A percentile compares a stretch with the other conserved stretches of the same genome.
Evolutionary conservation across 2,797 vertebrate genomes (phyloP).

Genomic region (Parambassis ranga): DNA sequence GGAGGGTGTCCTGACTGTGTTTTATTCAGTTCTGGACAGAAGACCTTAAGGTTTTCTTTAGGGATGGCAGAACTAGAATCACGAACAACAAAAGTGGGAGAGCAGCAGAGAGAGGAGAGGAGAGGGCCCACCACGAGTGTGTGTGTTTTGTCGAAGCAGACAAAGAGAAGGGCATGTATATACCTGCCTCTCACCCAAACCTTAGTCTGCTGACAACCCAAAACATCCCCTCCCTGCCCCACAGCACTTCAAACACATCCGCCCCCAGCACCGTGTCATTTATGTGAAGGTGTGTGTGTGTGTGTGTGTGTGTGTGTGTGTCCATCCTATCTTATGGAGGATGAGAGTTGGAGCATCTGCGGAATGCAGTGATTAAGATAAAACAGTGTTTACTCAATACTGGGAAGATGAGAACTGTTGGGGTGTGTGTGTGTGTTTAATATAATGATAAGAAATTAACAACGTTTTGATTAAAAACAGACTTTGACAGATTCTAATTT

Average conservation of each 20-base stretch:
- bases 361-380: conserved; percentile 41
- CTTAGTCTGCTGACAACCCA: conserved; percentile 29
- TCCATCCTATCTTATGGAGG: conserved; percentile 25
- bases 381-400: conserved; percentile 39
- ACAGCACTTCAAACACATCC: conserved; percentile 45
- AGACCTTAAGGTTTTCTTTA: too few relatives aligned
- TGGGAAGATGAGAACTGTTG: too few relatives aligned
- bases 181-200: conserved; percentile 57
- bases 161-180: conserved; percentile 49
- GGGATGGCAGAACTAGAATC: too few relatives aligned
- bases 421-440: not conserved
- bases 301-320: not conserved
- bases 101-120: not conserved
- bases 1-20: too few relatives aligned
- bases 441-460: conserved; percentile 14
- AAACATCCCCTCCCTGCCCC: conserved; percentile 49
- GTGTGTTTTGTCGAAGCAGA: conserved; percentile 28
- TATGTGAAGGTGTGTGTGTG: conserved; percentile 3
- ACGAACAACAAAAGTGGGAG: not conserved
- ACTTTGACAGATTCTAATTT: too few relatives aligned
- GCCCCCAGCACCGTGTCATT: conserved; percentile 16
- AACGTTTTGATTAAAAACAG: too few relatives aligned
- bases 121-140: conserved; percentile 20
- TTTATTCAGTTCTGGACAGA: too few relatives aligned
- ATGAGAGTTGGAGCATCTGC: not conserved